These are phyloP conservation scores for Cerastis rubricosa DNA, from an alignment of 2,888 invertebrate genomes.

Conservation along the genomic window DNA sequence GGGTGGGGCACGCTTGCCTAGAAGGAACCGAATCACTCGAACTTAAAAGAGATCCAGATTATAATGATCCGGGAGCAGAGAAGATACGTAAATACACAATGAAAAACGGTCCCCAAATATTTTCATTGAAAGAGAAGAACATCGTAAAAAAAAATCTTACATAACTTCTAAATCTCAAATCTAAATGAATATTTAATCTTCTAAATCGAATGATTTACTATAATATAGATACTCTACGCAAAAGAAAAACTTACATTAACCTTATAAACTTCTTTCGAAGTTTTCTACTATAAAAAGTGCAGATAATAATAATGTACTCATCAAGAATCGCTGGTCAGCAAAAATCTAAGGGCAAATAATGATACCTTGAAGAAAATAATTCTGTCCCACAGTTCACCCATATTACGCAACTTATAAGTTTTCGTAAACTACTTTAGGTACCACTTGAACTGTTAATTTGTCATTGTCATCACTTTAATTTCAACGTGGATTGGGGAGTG, in stretches of 20 bases:
- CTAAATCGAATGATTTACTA: background rate
- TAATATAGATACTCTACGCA: background rate
- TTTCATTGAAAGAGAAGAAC: too few species aligned
- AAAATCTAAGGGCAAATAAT: background rate
- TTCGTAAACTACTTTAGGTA: slow-evolving; percentile 57
- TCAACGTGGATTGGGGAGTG: slow-evolving; percentile 39
- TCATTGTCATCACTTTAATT: slow-evolving; percentile 62
- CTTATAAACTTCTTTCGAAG: background rate
- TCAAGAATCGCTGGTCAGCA: background rate
- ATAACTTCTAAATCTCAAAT: background rate
- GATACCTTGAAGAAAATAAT: slow-evolving; percentile 1
- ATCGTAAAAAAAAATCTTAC: background rate
- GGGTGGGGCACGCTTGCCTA: too few species aligned
- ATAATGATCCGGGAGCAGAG: too few species aligned
- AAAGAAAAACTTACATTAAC: background rate
- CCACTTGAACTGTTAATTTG: slow-evolving; percentile 61
- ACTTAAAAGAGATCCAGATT: too few species aligned
- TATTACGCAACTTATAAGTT: slow-evolving; percentile 48
- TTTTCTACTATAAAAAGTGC: background rate
- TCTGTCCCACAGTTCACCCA: background rate
- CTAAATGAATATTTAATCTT: too few species aligned
- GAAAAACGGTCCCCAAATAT: too few species aligned
- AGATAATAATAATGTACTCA: background rate
- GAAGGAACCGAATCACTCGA: too few species aligned
- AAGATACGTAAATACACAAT: too few species aligned